Evolutionary conservation across 2,113 vertebrate species (phyloP).

Genomic region (human (Homo sapiens)): GRCh38 chr9:8981001-8981500

Average conservation of each 20-base stretch:
- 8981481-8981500: neutral
- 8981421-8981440: neutral
- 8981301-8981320: neutral
- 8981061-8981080: neutral
- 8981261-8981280: neutral
- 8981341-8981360: neutral
- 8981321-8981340: neutral
- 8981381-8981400: neutral
- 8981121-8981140: neutral
- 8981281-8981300: neutral
- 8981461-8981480: neutral
- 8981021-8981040: neutral
- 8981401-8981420: neutral
- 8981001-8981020: neutral
- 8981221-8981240: neutral
- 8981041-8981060: constrained; percentile 31
- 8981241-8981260: neutral
- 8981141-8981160: neutral
- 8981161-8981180: constrained; percentile 1
- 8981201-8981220: neutral
- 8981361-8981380: neutral
- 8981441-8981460: neutral
- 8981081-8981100: constrained; percentile 32
- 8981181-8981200: neutral
- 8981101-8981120: neutral